Evolutionary conservation across 1,140 invertebrate species (phyloP).

Genomic region (Aleiodes sp.): DNA sequence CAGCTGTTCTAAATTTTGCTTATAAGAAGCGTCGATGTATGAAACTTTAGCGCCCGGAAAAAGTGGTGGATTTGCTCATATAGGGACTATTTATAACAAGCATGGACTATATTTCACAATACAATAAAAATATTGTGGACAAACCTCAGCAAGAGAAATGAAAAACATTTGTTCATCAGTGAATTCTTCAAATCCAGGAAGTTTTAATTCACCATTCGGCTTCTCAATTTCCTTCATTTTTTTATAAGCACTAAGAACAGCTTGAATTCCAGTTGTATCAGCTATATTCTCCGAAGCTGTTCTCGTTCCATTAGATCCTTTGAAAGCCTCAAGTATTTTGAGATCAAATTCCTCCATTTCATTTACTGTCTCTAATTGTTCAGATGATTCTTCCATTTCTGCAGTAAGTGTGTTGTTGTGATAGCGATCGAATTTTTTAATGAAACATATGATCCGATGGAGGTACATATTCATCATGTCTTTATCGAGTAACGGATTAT

Average conservation of each 20-base stretch:
- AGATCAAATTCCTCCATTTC: no score
- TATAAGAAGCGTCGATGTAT: no score
- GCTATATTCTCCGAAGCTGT: constrained; percentile 48
- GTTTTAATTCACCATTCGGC: constrained; percentile 20
- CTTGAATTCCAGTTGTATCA: constrained; percentile 68
- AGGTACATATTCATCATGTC: constrained; percentile 11
- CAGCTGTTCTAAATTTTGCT: no score
- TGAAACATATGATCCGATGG: constrained; percentile 28
- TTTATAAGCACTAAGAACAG: constrained; percentile 37
- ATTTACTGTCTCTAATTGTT: no score
- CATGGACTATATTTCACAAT: no score
- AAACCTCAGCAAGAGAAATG: constrained; percentile 65
- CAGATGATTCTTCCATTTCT: neutral
- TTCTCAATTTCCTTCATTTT: constrained; percentile 26
- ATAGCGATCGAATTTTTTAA: constrained; percentile 29
- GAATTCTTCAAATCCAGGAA: constrained; percentile 63
- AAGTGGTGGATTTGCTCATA: no score
- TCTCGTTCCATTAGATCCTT: no score
- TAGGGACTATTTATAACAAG: no score
- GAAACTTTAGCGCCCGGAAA: no score
- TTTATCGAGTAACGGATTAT: no score
- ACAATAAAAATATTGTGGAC: no score
- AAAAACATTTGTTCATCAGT: constrained; percentile 62
- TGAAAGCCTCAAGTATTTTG: no score
- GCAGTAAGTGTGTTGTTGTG: constrained; percentile 1